Evolutionary conservation across 2,888 invertebrate species (phyloP).

Genomic region (Lymantria dispar): DNA sequence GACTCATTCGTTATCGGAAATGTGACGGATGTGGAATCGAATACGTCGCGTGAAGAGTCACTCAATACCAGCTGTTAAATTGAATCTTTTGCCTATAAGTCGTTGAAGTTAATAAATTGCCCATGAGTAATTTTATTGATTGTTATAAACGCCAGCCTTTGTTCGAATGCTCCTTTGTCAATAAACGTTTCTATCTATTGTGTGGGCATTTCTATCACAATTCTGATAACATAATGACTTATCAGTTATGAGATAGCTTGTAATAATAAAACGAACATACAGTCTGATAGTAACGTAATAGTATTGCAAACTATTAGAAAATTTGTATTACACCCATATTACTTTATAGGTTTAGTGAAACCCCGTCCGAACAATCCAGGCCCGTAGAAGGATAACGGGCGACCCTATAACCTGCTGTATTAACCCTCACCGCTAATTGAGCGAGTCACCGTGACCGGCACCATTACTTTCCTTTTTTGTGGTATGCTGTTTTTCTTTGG

Average conservation of each 20-base stretch:
- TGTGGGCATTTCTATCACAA: conserved; percentile 34
- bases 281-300: neutral
- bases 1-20: conserved; percentile 76
- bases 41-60: conserved; percentile 48
- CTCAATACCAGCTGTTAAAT: conserved; percentile 62
- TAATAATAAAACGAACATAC: conserved; percentile 5
- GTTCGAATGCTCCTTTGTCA: conserved; percentile 43
- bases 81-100: conserved; percentile 61
- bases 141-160: conserved; percentile 59
- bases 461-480: too few species aligned
- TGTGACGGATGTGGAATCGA: conserved; percentile 68
- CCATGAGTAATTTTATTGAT: conserved; percentile 64
- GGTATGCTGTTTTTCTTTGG: too few species aligned
- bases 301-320: too few species aligned
- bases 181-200: conserved; percentile 14
- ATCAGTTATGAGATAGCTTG: conserved; percentile 24
- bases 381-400: too few species aligned
- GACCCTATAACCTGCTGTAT: too few species aligned
- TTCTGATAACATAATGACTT: conserved; percentile 41
- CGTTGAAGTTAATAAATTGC: conserved; percentile 51
- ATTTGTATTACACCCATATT: too few species aligned
- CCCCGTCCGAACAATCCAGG: too few species aligned
- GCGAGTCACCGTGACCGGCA: too few species aligned
- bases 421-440: too few species aligned
- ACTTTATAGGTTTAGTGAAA: too few species aligned